These are phyloP conservation scores for Tolmerus cingulatus DNA, from an alignment of 2,888 invertebrate genomes.

Conservation along the genomic window DNA sequence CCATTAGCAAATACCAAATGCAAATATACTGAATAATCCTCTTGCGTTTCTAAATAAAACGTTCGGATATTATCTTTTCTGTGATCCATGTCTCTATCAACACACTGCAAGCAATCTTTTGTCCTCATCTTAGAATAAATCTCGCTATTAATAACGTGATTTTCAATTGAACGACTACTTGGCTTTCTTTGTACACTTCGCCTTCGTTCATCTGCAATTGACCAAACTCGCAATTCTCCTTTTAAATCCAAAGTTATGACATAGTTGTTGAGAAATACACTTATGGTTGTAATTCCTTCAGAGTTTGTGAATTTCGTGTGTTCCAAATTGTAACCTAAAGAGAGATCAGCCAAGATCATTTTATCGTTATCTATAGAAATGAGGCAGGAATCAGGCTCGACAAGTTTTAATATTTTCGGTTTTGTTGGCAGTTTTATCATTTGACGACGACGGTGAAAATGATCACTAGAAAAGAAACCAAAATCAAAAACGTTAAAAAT, in stretches of 20 bases:
- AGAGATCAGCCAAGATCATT: conserved; percentile 58
- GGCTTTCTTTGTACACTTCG: conserved; percentile 51
- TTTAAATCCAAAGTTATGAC: conserved; percentile 58
- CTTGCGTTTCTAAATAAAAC: not conserved
- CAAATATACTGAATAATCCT: conserved; percentile 49
- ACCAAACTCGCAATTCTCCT: conserved; percentile 59
- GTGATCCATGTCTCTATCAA: conserved; percentile 2
- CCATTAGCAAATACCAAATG: conserved; percentile 57
- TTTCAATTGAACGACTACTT: conserved; percentile 49
- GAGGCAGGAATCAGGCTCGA: conserved; percentile 57
- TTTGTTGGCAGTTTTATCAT: conserved; percentile 57
- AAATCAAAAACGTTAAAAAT: not conserved
- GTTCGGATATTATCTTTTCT: not conserved
- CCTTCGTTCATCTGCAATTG: conserved; percentile 53
- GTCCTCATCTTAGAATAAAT: conserved; percentile 30
- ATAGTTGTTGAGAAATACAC: conserved; percentile 56
- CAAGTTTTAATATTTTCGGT: conserved; percentile 54
- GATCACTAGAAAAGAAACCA: conserved; percentile 54
- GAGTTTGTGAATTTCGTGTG: conserved; percentile 54
- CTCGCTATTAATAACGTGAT: conserved; percentile 45
- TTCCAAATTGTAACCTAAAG: conserved; percentile 55
- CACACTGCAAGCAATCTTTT: conserved; percentile 43
- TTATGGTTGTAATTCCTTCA: conserved; percentile 53
- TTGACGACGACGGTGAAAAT: conserved; percentile 60
- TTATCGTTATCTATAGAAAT: conserved; percentile 55